Evolutionary conservation across 2,113 vertebrate genomes (phyloP), one percentile per base, ranked within the genome.

Genomic region (Poeciliopsis retropinna): DNA sequence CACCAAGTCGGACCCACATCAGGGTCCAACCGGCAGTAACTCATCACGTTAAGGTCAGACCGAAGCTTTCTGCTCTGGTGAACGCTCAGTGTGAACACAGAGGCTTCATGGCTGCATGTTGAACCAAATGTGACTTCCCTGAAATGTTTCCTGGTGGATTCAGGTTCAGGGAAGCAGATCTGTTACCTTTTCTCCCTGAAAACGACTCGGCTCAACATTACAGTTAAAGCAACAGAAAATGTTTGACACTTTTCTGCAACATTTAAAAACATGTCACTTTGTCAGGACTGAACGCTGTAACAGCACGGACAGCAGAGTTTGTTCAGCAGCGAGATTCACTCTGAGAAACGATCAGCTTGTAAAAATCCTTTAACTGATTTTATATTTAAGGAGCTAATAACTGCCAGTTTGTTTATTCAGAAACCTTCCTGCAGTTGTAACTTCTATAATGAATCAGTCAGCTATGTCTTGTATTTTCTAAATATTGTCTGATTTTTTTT

Each of bases 21-120:
- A 30, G 28, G 72, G 76, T 78, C 82, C 85, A 85, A 88, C 83
- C 83, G 86, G 71, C 73, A 31, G 61, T 61, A 81, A 83, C 79
- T 85, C 65, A 78, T 51, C 0, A 17, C 51, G 72, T 79, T 74
- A 64, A 78, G 44, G 54, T 13, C 10, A 27, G 60, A 60, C 62
- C 29, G 0, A n/a, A 63, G 73, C 11, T 62, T 10, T 76, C 64
- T 12, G 64, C 30, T 57, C 10, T 19, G 27, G 28, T 29, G 17
- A n/a, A 3, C 3, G 27, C 69, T 61, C 67, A 8, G 11, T 62
- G 60, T 67, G 67, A 74, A 67, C 25, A 25, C 25, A 57, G 22
- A n/a, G 7, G 10, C 47, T 54, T 54, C 22, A 25, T 7, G 22
- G 17, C 17, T 25, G 25, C 39, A n/a, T 1, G 51, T 7, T 27